Conservation (phyloP, 2,113 vertebrate genomes). For the Calypte anna region DNA sequence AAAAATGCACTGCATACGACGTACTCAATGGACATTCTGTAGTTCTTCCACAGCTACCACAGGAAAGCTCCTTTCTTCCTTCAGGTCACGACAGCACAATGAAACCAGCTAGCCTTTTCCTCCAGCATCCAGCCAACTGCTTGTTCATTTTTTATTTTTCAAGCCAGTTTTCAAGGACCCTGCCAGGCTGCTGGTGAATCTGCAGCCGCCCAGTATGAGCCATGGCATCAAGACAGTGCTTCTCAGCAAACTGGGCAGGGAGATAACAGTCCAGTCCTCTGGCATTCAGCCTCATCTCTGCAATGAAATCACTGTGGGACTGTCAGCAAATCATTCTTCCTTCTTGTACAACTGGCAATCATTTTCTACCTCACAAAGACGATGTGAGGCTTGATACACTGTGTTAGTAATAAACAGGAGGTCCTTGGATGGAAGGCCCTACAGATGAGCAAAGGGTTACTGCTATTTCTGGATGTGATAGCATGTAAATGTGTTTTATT, state of each 20-base stretch:
- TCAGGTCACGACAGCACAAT: not conserved
- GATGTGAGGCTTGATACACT: not conserved
- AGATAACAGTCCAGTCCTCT: not conserved
- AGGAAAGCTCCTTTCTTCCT: not conserved
- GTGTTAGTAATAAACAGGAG: not conserved
- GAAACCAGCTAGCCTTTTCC: not conserved
- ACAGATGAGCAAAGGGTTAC: slow-evolving; percentile 49
- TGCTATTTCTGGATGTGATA: slow-evolving; percentile 16
- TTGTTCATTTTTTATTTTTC: not conserved
- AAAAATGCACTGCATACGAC: not conserved
- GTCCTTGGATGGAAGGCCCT: slow-evolving; percentile 10
- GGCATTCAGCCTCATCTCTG: slow-evolving; percentile 18
- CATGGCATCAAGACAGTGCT: not conserved
- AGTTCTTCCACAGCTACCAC: not conserved
- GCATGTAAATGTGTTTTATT: slow-evolving; percentile 17
- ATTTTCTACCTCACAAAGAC: not conserved
- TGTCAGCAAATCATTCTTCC: slow-evolving; percentile 9
- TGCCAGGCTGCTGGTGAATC: not conserved
- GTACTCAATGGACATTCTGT: not conserved
- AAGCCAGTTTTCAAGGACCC: not conserved
- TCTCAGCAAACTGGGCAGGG: not conserved
- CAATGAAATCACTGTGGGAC: slow-evolving; percentile 22
- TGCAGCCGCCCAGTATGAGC: not conserved
- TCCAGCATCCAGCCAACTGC: slow-evolving; percentile 12
- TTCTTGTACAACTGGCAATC: not conserved